Conservation (phyloP, 2,113 vertebrate species). For the Corythornis madagascariensis region DNA sequence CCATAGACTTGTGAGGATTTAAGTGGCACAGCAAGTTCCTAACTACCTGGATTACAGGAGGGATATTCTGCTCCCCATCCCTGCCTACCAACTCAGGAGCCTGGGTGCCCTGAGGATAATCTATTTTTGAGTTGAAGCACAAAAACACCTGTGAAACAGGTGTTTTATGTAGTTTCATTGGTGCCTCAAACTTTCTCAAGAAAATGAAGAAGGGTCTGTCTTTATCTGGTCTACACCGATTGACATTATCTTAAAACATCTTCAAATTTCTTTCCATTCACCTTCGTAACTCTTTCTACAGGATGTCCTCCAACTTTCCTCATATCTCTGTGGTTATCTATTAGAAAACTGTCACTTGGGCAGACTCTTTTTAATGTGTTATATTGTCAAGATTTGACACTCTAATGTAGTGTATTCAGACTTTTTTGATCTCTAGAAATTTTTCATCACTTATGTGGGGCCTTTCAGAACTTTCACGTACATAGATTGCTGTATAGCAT, state of each 20-base stretch:
- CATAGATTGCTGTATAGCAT: neutral
- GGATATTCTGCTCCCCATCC: no score
- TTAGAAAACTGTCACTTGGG: neutral
- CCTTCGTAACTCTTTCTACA: neutral
- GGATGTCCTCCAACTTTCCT: conserved; percentile 1
- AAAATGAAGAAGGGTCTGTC: neutral
- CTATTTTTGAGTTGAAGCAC: no score
- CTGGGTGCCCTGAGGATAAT: no score
- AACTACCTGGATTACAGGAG: no score
- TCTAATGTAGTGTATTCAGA: neutral
- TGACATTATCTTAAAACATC: conserved; percentile 28
- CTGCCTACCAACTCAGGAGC: no score
- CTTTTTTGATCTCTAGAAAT: neutral
- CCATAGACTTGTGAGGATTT: no score
- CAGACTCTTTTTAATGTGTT: neutral
- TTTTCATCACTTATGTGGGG: neutral
- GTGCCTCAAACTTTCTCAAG: neutral
- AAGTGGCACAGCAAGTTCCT: no score
- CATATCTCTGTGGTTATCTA: neutral
- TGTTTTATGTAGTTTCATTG: neutral
- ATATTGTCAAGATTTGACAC: neutral
- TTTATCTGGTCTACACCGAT: neutral
- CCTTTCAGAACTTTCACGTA: neutral
- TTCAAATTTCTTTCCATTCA: conserved; percentile 17
- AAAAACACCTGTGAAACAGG: neutral